Base-by-base conservation (phyloP, 1,140 invertebrate genomes). In the Stegodyphus mimosarum region DNA sequence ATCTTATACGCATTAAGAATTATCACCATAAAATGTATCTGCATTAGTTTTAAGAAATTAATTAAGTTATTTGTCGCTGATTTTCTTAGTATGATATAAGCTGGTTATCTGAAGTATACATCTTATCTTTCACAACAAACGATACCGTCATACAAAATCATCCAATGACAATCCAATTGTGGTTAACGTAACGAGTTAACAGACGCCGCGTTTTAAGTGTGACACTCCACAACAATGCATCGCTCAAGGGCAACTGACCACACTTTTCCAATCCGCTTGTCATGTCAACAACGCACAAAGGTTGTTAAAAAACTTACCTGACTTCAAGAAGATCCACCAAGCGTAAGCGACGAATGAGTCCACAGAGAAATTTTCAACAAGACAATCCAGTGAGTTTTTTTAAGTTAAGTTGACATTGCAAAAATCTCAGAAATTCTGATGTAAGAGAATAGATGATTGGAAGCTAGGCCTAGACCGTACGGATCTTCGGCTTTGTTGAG, bases 201-300 rank as follows among this genome's bases (percentile, higher is more conserved):
- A 33, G 33, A 33, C 33, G 33, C 33, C 33, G 33, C 33, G 33
- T 33, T 33, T 33, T 33, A 13, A 71, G 15, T 71, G 69, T 71
- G 69, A n/a, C 33, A 71, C 17, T 72, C 69, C 52, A 81, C 78
- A 81, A 81, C 78, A 81, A 81, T 72, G 55, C 69, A 81, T 64
- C 53, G 69, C 69, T 81, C 78, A 81, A 81, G 78, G 78, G 78
- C 78, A 81, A 74, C 15, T 7, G 33, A 71, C 33, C 67, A 69
- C 33, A 80, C 51, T 52, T 15, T 60, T 60, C 55, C 55, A 50
- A 48, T 7, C 55, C 78, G 60, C 33, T 60, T 74, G 7, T 18
- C 71, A 83, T 74, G 80, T 74, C 80, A 83, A 83, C 80, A 83
- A 67, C 51, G 18, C 13, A 33, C 52, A n/a, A 7, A 33, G 33